These are phyloP conservation scores for Umimayanthus kanabou DNA, from an alignment of 92 coral and sea anemone species.

Conservation along the genomic window DNA sequence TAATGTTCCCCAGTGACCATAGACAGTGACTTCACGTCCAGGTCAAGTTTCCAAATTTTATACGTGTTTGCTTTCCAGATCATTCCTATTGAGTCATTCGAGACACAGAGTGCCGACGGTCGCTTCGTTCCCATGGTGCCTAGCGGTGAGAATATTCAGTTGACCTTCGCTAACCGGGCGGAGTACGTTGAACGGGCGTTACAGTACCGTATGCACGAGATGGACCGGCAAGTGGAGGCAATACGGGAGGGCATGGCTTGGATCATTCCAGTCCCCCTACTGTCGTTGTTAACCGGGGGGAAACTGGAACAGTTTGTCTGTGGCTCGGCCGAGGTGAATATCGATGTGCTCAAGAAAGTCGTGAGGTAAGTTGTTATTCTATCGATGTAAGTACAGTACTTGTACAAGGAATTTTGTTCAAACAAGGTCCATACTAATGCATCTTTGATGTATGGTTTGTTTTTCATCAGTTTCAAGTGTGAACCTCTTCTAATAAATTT, in stretches of 20 bases:
- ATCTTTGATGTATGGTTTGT: too few species aligned
- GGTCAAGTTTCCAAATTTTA: too few species aligned
- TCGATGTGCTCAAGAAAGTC: conserved; percentile 77
- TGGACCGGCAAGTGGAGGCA: conserved; percentile 77
- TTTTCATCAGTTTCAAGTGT: too few species aligned
- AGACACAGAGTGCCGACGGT: conserved; percentile 90
- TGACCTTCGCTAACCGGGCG: conserved; percentile 78
- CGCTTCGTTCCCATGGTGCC: conserved; percentile 81
- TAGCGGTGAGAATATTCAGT: conserved; percentile 76
- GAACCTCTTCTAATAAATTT: too few species aligned
- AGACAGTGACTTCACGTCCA: too few species aligned
- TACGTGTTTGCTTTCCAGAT: conserved; percentile 41
- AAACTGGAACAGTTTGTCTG: conserved; percentile 87
- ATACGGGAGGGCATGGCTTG: conserved; percentile 88
- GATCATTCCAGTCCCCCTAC: conserved; percentile 84
- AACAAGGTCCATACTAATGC: too few species aligned
- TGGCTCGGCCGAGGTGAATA: conserved; percentile 80
- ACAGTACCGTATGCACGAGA: conserved; percentile 82
- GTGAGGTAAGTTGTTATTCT: conserved; percentile 59
- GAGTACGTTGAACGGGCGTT: conserved; percentile 87
- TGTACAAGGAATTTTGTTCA: background rate
- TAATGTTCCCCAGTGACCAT: too few species aligned
- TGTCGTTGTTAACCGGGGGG: conserved; percentile 76
- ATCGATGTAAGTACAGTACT: background rate
- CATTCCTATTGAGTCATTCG: conserved; percentile 87